Conservation (phyloP, 2,797 vertebrate genomes). For the Amblyopsis hoosieri region DNA sequence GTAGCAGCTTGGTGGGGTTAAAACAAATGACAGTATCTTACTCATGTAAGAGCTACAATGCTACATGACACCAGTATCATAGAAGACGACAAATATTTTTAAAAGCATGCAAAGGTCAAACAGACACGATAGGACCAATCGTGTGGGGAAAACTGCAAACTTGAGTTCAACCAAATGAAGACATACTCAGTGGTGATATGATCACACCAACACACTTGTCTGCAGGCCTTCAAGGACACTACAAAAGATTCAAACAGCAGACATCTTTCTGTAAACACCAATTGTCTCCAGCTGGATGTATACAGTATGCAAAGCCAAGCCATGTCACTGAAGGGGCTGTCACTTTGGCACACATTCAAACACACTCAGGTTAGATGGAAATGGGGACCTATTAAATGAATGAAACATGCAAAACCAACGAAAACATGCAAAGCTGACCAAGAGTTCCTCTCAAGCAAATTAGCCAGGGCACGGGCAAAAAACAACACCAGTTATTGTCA, state of each 20-base stretch:
- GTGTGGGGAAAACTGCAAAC: no score
- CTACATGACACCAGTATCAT: background rate
- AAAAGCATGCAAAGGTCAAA: background rate
- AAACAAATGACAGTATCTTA: conserved; percentile 23
- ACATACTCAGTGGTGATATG: no score
- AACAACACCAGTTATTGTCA: conserved; percentile 20
- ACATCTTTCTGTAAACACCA: conserved; percentile 14
- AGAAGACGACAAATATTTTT: background rate
- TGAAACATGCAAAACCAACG: conserved; percentile 6
- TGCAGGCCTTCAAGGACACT: background rate
- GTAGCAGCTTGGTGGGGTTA: conserved; percentile 13
- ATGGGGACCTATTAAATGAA: conserved; percentile 44
- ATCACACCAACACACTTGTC: background rate
- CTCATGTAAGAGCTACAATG: conserved; percentile 6
- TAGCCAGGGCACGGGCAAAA: conserved; percentile 10
- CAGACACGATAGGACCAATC: background rate
- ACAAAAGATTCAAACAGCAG: background rate
- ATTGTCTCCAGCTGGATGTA: conserved; percentile 3
- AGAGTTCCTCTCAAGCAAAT: conserved; percentile 33
- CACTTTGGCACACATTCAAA: no score
- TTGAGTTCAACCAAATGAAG: no score
- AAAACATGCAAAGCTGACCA: conserved; percentile 6
- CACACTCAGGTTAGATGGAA: conserved; percentile 41
- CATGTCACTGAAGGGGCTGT: conserved; percentile 1
- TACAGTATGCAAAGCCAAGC: background rate